These are phyloP conservation scores for Drosophila tropicalis DNA, from an alignment of 1,140 invertebrate genomes.

Conservation along the genomic window DNA sequence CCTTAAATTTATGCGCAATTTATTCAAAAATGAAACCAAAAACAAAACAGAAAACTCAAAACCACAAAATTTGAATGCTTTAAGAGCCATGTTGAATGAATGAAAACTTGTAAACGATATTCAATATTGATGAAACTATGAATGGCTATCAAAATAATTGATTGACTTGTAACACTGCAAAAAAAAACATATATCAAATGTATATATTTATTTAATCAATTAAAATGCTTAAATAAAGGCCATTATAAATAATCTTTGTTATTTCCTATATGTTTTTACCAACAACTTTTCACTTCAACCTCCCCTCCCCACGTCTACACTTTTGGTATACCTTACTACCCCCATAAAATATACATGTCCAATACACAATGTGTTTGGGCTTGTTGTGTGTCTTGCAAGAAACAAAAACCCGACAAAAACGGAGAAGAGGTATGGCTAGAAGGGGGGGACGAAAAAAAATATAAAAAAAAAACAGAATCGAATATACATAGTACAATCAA, in stretches of 20 bases:
- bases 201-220: conserved; percentile 7
- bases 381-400: conserved; percentile 16
- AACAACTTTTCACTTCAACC: background rate
- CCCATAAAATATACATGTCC: conserved; percentile 23
- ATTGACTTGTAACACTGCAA: background rate
- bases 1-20: conserved; percentile 8
- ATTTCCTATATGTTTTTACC: background rate
- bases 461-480: background rate
- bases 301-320: background rate
- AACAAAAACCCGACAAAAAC: conserved; percentile 15
- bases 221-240: conserved; percentile 1
- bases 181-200: too few species aligned
- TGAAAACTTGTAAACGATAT: background rate
- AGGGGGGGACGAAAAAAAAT: background rate
- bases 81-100: background rate
- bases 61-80: background rate
- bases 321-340: background rate
- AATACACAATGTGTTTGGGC: conserved; percentile 5
- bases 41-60: background rate
- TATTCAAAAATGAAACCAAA: background rate
- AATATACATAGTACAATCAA: conserved; percentile 48
- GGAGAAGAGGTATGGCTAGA: background rate
- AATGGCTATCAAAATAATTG: background rate
- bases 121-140: background rate
- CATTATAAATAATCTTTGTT: conserved; percentile 8